phyloP scores from a whole-genome alignment of 1,140 invertebrate species.

The Steinernema feltiae region DNA sequence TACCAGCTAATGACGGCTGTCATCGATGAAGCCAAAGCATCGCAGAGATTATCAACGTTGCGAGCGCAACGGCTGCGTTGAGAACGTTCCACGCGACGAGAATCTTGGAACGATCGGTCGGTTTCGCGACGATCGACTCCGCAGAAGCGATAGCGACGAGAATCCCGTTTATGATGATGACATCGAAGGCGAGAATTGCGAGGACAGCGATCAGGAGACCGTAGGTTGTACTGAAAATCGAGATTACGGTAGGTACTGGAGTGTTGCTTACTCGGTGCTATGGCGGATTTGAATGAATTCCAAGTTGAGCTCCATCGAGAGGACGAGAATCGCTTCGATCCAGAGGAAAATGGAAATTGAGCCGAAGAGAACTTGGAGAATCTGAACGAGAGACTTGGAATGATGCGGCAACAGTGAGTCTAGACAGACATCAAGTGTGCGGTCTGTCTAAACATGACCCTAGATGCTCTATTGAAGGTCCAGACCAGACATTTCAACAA shows the following conservation, averaged over 20 bases:
- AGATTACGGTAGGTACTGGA: not conserved
- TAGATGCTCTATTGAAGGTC: no score
- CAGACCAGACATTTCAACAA: no score
- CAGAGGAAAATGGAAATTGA: not conserved
- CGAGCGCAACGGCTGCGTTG: not conserved
- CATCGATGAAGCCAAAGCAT: not conserved
- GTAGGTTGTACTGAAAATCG: not conserved
- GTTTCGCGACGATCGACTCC: not conserved
- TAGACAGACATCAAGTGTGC: no score
- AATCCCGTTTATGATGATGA: not conserved
- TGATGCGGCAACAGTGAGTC: no score
- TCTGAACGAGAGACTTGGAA: not conserved
- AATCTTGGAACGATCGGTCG: not conserved
- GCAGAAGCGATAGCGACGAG: not conserved
- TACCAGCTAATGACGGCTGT: not conserved
- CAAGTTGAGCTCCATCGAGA: not conserved
- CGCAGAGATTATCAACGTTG: not conserved
- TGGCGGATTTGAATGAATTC: not conserved
- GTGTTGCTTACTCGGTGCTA: not conserved
- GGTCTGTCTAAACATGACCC: no score
- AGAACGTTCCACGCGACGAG: slow-evolving; percentile 1
- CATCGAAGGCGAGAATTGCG: not conserved
- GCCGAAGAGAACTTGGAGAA: not conserved
- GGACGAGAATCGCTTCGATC: not conserved
- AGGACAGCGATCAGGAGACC: not conserved